Evolutionary conservation across 2,888 invertebrate genomes (phyloP), one percentile per base, ranked within the genome.

Genomic region (Parnassius apollo): DNA sequence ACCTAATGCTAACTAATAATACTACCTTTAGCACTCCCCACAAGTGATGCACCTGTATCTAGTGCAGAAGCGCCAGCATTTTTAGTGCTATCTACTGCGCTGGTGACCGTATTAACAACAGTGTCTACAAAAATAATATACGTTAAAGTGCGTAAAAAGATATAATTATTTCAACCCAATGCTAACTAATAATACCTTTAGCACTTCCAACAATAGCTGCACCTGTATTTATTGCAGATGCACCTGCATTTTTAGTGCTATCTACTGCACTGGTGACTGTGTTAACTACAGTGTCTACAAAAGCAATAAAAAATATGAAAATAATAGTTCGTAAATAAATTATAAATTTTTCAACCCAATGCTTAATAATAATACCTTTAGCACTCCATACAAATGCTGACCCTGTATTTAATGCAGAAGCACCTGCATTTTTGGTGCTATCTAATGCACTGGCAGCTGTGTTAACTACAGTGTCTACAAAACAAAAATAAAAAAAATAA

Each of bases 281-380:
- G 68, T 59, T 79, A 66, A 77, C 71, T 70, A 83, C 77, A n/a
- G 75, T 77, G 72, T 83, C 81, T 83, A 83, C 69, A 80, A 68
- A 65, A 54, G 58, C 18, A 18, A 18, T 18, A 67, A 57, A 10
- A 54, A 57, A 48, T 45, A 2, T 9, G 3, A 50, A 55, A 49
- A 25, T 13, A 18, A 52, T 2, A 11, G 2, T 7, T 4, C 11
- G 2, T 12, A 7, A 46, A 46, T 7, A n/a, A 46, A 46, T 2
- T n/a, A 46, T n/a, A 46, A 44, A 10, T 10, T 2, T 1, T 44
- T 10, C 10, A 44, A 10, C 9, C 44, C 1, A 2, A 10, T 25
- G 2, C 3, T 25, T 8, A 9, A 8, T 42, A 12, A 35, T 11
- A 25, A 45, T 59, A 83, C 81, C 83, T 84, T 83, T 81, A 51